Evolutionary conservation across 2,797 vertebrate species (phyloP), one percentile per base, ranked within the genome.

Genomic region (Echiichthys vipera): DNA sequence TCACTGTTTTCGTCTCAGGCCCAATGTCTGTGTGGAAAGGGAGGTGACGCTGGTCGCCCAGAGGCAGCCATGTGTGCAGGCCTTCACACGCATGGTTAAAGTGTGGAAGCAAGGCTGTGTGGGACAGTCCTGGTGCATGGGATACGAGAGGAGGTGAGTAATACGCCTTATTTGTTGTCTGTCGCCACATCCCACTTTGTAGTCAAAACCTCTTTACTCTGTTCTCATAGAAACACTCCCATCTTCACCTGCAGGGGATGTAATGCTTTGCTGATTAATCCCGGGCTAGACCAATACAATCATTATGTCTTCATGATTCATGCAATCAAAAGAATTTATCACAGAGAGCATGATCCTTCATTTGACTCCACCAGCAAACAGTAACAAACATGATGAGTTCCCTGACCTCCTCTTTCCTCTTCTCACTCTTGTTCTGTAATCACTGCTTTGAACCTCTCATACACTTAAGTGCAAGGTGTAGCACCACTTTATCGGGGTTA

Each of bases 41-140:
- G 92, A 96, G 91, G 90, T 96, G 90, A 93, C 83, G 1, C 76
- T 96, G 40, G 95, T 97, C 46, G 94, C 95, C 68, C 96, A 91
- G 66, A 95, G 86, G 89, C 96, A 96, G 92, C 97, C 97, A 0
- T 97, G 96, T 0, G 91, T 96, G 74, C 96, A 91, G 81, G 95
- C 95, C 50, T 94, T 96, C 81, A 95, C 91, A 62, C 95, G 92
- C 4, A 80, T 92, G 36, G 94, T 95, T 77, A 95, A 93, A 47
- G 93, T 96, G 66, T 98, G 97, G 98, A 96, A 92, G 84, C 95
- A 96, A 6, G 96, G 93, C 88, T 99, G 98, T 0, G 86, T 83
- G 5, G 91, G 90, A 17, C 96, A 94, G 76, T 81, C 80, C 0
- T 96, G 97, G 97, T 99, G 98, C 49, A 12, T 93, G 15, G 90